Conservation (phyloP, 2,888 invertebrate genomes). For the Andrena praecox region DNA sequence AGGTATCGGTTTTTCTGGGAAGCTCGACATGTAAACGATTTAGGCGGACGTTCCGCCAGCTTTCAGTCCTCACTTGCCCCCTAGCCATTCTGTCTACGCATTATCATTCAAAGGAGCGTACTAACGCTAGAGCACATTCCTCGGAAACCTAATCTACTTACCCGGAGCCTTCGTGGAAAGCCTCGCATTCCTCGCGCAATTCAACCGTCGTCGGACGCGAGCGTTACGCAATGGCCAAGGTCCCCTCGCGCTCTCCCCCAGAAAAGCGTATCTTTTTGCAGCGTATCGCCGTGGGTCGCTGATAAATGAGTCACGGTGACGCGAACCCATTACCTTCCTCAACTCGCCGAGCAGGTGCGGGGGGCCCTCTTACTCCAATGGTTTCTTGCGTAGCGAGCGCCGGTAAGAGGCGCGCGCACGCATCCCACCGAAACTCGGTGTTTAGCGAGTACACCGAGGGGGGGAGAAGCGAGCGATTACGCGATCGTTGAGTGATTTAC, state of each 20-base stretch:
- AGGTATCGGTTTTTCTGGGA: too few relatives aligned
- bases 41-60: too few relatives aligned
- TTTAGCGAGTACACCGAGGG: conserved; percentile 45
- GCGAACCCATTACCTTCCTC: conserved; percentile 55
- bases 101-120: too few relatives aligned
- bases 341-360: conserved; percentile 8
- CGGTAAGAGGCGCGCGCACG: neutral
- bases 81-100: too few relatives aligned
- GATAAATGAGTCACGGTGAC: conserved; percentile 23
- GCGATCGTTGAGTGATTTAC: conserved; percentile 69
- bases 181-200: too few relatives aligned
- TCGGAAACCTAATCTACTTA: too few relatives aligned
- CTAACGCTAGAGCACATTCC: too few relatives aligned
- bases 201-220: too few relatives aligned
- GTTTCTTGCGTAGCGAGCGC: conserved; percentile 17
- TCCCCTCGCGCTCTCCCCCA: neutral
- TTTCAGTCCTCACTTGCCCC: too few relatives aligned
- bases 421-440: conserved; percentile 27
- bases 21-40: too few relatives aligned
- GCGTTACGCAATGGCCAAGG: too few relatives aligned
- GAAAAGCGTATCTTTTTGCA: neutral
- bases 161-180: too few relatives aligned
- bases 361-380: conserved; percentile 3
- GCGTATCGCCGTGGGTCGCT: conserved; percentile 13
- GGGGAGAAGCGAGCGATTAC: conserved; percentile 61